A percentile compares a stretch with the other conserved stretches of the same genome.
These are phyloP conservation scores for Reinhardtius hippoglossoides DNA, from an alignment of 2,113 vertebrate species.

Conservation along the genomic window DNA sequence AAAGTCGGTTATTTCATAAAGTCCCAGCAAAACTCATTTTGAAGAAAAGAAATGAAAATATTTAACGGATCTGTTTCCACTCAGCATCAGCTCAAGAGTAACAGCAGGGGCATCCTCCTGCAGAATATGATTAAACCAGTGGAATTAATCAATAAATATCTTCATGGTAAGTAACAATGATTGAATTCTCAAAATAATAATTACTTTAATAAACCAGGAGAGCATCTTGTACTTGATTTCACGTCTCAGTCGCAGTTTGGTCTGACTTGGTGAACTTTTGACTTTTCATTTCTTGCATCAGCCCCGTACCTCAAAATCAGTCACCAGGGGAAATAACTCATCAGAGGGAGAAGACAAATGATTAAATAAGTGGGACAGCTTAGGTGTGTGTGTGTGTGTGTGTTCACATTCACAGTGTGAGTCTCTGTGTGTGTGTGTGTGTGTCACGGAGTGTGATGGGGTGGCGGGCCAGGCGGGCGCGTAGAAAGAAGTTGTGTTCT, in stretches of 20 bases:
- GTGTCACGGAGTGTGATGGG: neutral
- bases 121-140: neutral
- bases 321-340: slow-evolving; percentile 27
- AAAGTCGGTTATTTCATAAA: neutral
- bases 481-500: slow-evolving; percentile 16
- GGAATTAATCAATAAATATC: neutral
- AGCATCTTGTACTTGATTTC: neutral
- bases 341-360: slow-evolving; percentile 27
- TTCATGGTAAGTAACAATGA: neutral
- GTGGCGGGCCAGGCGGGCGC: neutral
- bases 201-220: neutral
- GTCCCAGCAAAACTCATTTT: neutral
- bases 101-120: neutral
- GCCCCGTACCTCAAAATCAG: slow-evolving; percentile 24
- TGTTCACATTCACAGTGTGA: slow-evolving; percentile 4
- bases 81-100: neutral
- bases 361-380: slow-evolving; percentile 33
- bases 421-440: neutral
- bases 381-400: neutral
- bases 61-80: neutral
- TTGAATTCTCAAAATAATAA: neutral
- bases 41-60: neutral
- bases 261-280: slow-evolving; percentile 39
- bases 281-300: slow-evolving; percentile 27
- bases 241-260: neutral